Conservation (phyloP, 2,888 invertebrate genomes). For the Augochlorella aurata region DNA sequence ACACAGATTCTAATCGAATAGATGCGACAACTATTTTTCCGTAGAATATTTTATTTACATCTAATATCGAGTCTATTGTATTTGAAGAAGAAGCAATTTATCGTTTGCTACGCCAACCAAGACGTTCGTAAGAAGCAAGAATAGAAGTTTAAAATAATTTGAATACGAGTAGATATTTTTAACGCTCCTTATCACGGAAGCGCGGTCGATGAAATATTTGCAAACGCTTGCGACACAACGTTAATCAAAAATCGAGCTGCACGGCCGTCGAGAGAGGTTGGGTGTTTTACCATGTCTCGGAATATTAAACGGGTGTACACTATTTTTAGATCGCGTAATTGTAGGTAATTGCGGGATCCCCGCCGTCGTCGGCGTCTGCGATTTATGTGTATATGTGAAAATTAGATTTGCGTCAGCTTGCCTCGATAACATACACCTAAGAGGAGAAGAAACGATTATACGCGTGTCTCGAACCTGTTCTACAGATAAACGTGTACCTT, state of each 20-base stretch:
- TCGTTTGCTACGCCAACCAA: no score
- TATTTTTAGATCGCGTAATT: background rate
- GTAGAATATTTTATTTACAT: no score
- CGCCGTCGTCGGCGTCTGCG: background rate
- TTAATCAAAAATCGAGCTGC: background rate
- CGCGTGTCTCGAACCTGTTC: background rate
- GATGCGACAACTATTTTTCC: no score
- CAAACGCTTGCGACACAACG: background rate
- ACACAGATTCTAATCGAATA: no score
- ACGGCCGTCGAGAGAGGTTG: background rate
- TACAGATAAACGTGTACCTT: background rate
- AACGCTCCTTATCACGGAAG: background rate
- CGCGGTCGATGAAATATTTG: background rate
- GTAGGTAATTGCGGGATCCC: background rate
- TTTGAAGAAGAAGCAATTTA: no score
- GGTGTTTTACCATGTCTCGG: background rate
- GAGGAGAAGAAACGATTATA: background rate
- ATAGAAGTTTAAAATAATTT: no score
- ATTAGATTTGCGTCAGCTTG: constrained; percentile 8
- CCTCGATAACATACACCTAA: background rate
- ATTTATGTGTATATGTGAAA: background rate
- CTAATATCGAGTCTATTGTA: no score
- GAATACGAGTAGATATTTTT: no score
- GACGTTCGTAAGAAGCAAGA: no score
- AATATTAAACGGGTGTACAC: background rate